These are phyloP conservation scores for Gobiocypris rarus DNA, from an alignment of 2,113 vertebrate genomes.

Conservation along the genomic window DNA sequence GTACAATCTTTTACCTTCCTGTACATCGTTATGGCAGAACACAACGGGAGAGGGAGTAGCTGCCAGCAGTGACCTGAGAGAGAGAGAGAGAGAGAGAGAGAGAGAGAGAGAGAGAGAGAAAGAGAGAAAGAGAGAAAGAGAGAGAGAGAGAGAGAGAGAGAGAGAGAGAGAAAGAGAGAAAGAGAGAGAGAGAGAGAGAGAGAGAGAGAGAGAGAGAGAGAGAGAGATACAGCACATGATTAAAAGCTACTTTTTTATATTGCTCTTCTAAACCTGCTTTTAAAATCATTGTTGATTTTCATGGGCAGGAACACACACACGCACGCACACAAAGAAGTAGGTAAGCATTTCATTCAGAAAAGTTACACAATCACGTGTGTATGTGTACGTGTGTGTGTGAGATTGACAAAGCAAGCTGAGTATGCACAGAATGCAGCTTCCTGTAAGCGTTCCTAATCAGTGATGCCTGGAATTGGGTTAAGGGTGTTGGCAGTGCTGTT, in stretches of 20 bases:
- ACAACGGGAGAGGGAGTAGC: slow-evolving; percentile 88
- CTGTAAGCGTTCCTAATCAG: neutral
- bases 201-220: slow-evolving; percentile 1
- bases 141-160: too few relatives aligned
- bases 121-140: neutral
- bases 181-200: neutral
- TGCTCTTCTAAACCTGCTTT: neutral
- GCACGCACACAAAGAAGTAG: neutral
- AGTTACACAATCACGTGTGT: neutral
- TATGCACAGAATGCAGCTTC: slow-evolving; percentile 28
- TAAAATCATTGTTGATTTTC: slow-evolving; percentile 5
- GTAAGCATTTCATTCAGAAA: neutral
- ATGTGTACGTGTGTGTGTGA: neutral
- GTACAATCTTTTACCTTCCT: slow-evolving; percentile 83
- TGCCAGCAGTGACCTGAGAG: slow-evolving; percentile 78
- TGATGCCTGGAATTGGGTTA: neutral
- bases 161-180: slow-evolving; percentile 20
- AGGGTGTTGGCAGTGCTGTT: neutral
- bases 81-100: slow-evolving; percentile 1
- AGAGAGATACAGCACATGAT: slow-evolving; percentile 17
- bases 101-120: neutral
- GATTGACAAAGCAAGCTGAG: slow-evolving; percentile 37
- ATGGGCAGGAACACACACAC: neutral
- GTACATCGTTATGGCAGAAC: slow-evolving; percentile 95
- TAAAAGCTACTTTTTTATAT: neutral